These are phyloP conservation scores for Leuciscus idus DNA, from an alignment of 2,113 vertebrate genomes.

Conservation along the genomic window DNA sequence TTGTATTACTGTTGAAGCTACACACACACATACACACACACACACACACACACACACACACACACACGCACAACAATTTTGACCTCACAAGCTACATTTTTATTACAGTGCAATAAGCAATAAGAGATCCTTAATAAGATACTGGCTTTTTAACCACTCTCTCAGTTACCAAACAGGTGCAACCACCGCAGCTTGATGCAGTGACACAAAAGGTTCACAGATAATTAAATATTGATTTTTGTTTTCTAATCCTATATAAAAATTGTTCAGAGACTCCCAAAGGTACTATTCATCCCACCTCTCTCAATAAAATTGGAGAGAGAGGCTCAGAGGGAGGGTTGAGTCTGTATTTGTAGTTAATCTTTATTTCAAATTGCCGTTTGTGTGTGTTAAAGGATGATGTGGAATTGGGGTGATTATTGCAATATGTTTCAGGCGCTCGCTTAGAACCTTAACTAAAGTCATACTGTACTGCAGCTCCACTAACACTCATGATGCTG, in stretches of 20 bases:
- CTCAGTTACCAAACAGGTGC: constrained; percentile 44
- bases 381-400: constrained; percentile 42
- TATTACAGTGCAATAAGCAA: constrained; percentile 38
- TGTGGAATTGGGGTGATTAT: constrained; percentile 29
- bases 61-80: background rate
- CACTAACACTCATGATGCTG: constrained; percentile 21
- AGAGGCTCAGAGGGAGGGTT: constrained; percentile 38
- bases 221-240: constrained; percentile 99
- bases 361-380: constrained; percentile 55
- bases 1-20: background rate
- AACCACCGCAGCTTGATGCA: constrained; percentile 80
- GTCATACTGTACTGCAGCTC: background rate
- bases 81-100: constrained; percentile 36
- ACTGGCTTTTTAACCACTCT: constrained; percentile 40
- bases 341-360: constrained; percentile 48
- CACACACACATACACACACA: background rate
- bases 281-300: constrained; percentile 49
- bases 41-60: too few relatives aligned
- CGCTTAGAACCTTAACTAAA: constrained; percentile 35
- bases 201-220: constrained; percentile 98
- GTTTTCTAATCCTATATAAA: constrained; percentile 99
- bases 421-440: constrained; percentile 35
- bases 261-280: constrained; percentile 82
- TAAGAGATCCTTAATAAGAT: constrained; percentile 42
- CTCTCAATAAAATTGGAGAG: constrained; percentile 58